Evolutionary conservation across 2,888 invertebrate genomes (phyloP).

Genomic region (Sepiola atlantica): DNA sequence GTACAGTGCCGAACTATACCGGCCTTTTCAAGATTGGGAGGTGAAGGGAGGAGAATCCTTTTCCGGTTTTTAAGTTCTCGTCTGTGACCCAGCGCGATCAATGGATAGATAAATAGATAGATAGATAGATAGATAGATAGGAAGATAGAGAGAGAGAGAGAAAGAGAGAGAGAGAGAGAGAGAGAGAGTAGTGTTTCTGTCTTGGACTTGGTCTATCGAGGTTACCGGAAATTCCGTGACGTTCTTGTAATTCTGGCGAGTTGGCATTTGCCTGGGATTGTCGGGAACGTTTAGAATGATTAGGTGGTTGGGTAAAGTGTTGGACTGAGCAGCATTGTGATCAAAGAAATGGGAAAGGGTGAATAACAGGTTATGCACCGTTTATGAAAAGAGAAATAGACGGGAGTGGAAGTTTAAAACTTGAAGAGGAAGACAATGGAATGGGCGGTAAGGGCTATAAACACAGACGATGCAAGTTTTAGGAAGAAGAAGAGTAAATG

Average conservation of each 20-base stretch:
- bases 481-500: neutral
- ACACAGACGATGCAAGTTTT: neutral
- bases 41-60: neutral
- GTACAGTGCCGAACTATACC: neutral
- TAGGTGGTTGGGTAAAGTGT: neutral
- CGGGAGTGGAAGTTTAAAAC: neutral
- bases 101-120: no score
- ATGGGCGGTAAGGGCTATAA: neutral
- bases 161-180: neutral
- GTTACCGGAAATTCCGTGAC: neutral
- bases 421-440: neutral
- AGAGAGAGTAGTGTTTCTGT: neutral
- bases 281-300: neutral
- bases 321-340: neutral
- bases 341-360: no score
- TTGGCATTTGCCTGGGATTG: neutral
- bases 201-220: neutral
- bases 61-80: neutral
- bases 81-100: neutral
- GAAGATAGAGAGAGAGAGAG: neutral
- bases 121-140: no score
- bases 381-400: neutral
- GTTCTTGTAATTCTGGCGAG: neutral
- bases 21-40: neutral
- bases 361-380: no score